Conservation (phyloP, 2,113 vertebrate species). For the Gymnobelideus leadbeateri region DNA sequence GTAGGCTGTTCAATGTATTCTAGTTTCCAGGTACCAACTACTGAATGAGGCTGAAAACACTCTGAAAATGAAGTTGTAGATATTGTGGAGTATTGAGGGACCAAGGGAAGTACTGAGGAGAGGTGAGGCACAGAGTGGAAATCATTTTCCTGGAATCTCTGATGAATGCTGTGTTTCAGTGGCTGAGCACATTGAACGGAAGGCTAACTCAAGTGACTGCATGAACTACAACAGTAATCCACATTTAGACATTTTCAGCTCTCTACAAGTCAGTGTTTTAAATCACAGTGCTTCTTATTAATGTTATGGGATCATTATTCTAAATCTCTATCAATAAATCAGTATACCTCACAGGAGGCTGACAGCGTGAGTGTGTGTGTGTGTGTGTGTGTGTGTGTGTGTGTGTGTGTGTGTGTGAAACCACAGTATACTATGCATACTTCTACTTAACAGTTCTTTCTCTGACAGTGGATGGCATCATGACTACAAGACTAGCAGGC, state of each 20-base stretch:
- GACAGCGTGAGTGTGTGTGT: too few relatives aligned
- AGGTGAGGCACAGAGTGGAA: neutral
- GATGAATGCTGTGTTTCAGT: neutral
- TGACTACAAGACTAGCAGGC: neutral
- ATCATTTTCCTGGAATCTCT: neutral
- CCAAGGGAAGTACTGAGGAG: neutral
- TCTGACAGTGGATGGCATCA: neutral
- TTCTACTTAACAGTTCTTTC: neutral
- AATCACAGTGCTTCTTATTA: neutral
- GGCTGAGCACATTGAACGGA: neutral
- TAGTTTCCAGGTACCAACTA: neutral
- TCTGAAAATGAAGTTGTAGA: neutral
- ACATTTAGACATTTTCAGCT: neutral
- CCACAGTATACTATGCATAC: too few relatives aligned
- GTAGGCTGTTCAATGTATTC: neutral
- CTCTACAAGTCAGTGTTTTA: neutral
- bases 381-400: too few relatives aligned
- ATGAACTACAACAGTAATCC: neutral
- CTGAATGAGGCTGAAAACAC: neutral
- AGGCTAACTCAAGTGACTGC: neutral
- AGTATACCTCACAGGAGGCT: neutral
- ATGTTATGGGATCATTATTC: neutral
- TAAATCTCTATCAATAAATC: neutral
- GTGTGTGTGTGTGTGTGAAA: too few relatives aligned
- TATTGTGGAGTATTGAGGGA: neutral